Evolutionary conservation across 2,888 invertebrate species (phyloP), one percentile per base, ranked within the genome.

Genomic region (Drosophila emarginata): DNA sequence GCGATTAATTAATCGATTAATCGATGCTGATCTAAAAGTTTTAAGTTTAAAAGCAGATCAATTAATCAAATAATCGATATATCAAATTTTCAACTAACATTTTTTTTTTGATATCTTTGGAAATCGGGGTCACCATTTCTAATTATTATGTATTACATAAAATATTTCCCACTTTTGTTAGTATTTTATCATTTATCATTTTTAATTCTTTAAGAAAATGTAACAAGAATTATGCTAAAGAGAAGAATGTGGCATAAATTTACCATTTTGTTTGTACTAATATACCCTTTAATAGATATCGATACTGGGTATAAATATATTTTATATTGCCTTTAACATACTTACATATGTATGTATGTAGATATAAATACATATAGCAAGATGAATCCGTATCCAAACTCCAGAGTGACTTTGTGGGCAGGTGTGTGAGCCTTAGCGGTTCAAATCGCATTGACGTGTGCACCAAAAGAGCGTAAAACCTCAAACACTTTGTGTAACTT

Each of bases 381-480:
- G 37, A 60, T 28, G 36, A 37, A 39, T 23, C 26, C 45, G 36
- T 14, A 23, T n/a, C 18, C 11, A 21, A 12, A 9, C 6, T 26
- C 28, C 45, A 14, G 62, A 21, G 23, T 45, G 45, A 45, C 45
- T 21, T 52, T 40, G 9, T 11, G 15, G 26, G 21, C 77, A 84
- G 82, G 80, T 81, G 86, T 80, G 83, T 77, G 68, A 80, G 68
- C 71, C 79, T 85, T 78, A 63, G 78, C 80, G 86, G 83, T 67
- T 75, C 70, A 82, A 85, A 83, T 83, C 76, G 72, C 80, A 79
- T 83, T 79, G 80, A 83, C 74, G 80, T 80, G 83, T 74, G 86
- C 61, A 76, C 76, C 76, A 74, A 76, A 84, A 80, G 81, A 87
- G 83, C 85, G 83, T 83, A 81, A 83, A 83, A 83, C 83, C 83